Evolutionary conservation across 2,113 vertebrate species (phyloP).

Genomic region (Saguinus midas): DNA sequence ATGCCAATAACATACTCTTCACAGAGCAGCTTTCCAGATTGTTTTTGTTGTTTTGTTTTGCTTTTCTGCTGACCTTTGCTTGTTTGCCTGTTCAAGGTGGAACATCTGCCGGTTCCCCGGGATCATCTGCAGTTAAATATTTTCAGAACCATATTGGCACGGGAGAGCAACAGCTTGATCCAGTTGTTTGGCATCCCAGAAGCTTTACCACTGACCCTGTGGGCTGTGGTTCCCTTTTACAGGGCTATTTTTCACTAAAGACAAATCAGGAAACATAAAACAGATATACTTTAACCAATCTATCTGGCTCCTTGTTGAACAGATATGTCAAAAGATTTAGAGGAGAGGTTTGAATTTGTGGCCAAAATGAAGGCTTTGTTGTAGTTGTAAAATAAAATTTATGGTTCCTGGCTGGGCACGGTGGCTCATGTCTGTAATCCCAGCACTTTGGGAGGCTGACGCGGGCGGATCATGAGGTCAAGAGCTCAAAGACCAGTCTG

Average conservation of each 20-base stretch:
- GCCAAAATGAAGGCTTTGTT: neutral
- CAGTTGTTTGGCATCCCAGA: neutral
- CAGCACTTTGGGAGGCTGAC: too few relatives aligned
- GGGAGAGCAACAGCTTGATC: neutral
- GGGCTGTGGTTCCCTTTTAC: neutral
- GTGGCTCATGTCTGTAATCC: too few relatives aligned
- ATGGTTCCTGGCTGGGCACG: neutral
- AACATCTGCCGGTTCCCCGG: conserved; percentile 32
- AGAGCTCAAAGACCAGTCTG: too few relatives aligned
- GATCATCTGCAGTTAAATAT: conserved; percentile 14
- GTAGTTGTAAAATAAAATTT: neutral
- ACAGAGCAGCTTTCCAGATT: conserved; percentile 20
- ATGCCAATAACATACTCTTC: conserved; percentile 35
- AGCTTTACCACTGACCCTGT: conserved; percentile 12
- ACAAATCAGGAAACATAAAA: conserved; percentile 44
- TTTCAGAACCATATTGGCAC: neutral
- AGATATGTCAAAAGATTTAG: neutral
- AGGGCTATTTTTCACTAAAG: conserved; percentile 42
- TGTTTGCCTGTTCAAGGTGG: conserved; percentile 58
- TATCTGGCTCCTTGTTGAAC: neutral
- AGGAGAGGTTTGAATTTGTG: conserved; percentile 35
- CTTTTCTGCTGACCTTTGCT: conserved; percentile 39
- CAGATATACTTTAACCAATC: neutral
- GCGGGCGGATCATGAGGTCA: too few relatives aligned
- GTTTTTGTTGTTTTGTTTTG: neutral